Percentiles rank a stretch among this genome's conserved stretches.
Conservation (phyloP, 2,797 vertebrate species). For the Spea hammondii region DNA sequence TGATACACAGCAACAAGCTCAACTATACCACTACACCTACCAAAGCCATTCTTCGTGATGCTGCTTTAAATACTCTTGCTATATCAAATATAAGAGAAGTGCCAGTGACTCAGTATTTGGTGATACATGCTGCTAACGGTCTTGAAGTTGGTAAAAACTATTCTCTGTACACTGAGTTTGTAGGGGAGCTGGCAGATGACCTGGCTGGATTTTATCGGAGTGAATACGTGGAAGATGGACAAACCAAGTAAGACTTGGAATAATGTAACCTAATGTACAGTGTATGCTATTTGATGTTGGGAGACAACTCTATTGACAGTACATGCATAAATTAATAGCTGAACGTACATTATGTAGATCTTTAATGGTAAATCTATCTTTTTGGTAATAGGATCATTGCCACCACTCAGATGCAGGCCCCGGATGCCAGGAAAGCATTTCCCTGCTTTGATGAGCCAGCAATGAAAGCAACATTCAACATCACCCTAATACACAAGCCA, state of each 20-base stretch:
- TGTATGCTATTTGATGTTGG: too few species aligned
- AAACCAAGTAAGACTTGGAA: constrained; percentile 68
- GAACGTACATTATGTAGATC: neutral
- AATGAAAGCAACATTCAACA: constrained; percentile 85
- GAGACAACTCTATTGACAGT: too few species aligned
- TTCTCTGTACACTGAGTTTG: constrained; percentile 68
- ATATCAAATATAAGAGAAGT: constrained; percentile 66
- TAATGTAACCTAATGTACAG: neutral
- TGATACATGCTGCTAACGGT: constrained; percentile 65
- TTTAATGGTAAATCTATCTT: neutral
- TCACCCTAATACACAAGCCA: constrained; percentile 72
- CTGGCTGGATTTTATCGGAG: constrained; percentile 89
- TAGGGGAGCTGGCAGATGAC: constrained; percentile 81
- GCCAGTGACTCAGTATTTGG: constrained; percentile 76
- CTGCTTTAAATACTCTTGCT: neutral
- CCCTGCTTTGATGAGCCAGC: constrained; percentile 94
- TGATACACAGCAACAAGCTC: constrained; percentile 70
- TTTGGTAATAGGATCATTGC: constrained; percentile 77
- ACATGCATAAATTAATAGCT: too few species aligned
- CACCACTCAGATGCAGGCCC: constrained; percentile 90
- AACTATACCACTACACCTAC: constrained; percentile 56
- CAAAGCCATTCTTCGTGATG: constrained; percentile 47
- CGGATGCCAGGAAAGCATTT: constrained; percentile 85
- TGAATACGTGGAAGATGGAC: constrained; percentile 69
- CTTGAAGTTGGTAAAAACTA: constrained; percentile 65